These are phyloP conservation scores for Sialia sialis DNA, from an alignment of 2,113 vertebrate genomes.

Conservation along the genomic window DNA sequence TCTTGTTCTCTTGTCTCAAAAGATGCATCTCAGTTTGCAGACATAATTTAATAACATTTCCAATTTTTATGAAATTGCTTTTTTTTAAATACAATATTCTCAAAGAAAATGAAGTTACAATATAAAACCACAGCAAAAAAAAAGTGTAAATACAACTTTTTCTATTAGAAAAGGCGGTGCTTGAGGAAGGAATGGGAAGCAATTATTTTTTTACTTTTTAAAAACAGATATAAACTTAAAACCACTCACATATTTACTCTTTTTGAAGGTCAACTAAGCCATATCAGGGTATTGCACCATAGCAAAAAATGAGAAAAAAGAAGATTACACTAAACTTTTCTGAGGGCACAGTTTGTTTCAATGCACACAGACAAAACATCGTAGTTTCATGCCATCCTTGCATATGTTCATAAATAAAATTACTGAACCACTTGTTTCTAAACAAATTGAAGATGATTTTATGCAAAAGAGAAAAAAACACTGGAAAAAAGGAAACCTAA, in stretches of 20 bases:
- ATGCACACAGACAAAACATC: background rate
- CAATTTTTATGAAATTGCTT: constrained; percentile 34
- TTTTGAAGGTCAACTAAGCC: background rate
- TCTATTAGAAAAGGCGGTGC: constrained; percentile 32
- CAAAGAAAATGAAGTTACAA: constrained; percentile 42
- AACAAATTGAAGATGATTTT: background rate
- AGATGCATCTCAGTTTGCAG: background rate
- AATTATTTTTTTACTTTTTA: background rate
- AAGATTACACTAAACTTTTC: background rate
- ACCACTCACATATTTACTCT: background rate
- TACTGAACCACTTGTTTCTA: background rate
- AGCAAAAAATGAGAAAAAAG: background rate
- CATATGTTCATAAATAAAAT: constrained; percentile 25
- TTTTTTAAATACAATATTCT: constrained; percentile 50
- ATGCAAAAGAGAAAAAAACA: background rate
- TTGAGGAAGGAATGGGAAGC: background rate
- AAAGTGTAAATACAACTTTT: constrained; percentile 12
- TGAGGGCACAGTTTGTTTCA: background rate
- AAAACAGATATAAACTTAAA: constrained; percentile 24
- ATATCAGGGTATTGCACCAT: background rate
- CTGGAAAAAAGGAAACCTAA: background rate
- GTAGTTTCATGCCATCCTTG: background rate
- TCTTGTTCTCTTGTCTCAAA: background rate
- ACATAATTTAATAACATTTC: constrained; percentile 8
- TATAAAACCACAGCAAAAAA: constrained; percentile 47